Evolutionary conservation across 2,797 vertebrate genomes (phyloP).

Genomic region (Ptychobarbus kaznakovi): DNA sequence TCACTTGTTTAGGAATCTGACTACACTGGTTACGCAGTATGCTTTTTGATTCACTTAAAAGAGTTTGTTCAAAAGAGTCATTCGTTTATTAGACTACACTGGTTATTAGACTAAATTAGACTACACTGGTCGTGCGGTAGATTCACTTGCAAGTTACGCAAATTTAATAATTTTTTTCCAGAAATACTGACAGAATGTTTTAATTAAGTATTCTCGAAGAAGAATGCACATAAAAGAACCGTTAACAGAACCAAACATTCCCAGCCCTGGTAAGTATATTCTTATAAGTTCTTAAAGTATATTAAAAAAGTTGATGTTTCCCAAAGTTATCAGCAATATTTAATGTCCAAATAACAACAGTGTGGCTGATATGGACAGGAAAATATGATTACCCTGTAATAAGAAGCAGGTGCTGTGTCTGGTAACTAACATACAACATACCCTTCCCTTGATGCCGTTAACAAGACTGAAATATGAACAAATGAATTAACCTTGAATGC

Average conservation of each 20-base stretch:
- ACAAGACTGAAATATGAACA: conserved; percentile 66
- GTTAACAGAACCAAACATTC: background rate
- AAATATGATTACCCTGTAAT: conserved; percentile 72
- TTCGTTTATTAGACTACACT: background rate
- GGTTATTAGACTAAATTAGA: background rate
- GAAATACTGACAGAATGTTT: background rate
- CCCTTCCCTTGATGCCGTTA: conserved; percentile 63
- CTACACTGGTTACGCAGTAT: background rate
- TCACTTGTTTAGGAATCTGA: too few species aligned
- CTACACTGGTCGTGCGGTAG: background rate
- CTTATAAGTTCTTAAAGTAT: background rate
- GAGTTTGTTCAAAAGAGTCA: background rate
- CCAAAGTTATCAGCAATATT: conserved; percentile 69
- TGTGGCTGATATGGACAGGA: conserved; percentile 70
- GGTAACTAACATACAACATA: conserved; percentile 70
- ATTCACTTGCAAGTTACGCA: background rate
- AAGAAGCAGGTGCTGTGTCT: conserved; percentile 72
- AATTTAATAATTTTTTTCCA: background rate
- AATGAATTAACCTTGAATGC: conserved; percentile 71
- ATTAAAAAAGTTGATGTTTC: conserved; percentile 52
- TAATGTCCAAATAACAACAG: conserved; percentile 66
- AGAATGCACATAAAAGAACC: background rate
- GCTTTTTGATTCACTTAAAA: background rate
- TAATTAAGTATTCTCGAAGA: background rate
- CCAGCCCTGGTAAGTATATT: conserved; percentile 20